Evolutionary conservation across 2,113 vertebrate genomes (phyloP).

Genomic region (Myxocyprinus asiaticus): DNA sequence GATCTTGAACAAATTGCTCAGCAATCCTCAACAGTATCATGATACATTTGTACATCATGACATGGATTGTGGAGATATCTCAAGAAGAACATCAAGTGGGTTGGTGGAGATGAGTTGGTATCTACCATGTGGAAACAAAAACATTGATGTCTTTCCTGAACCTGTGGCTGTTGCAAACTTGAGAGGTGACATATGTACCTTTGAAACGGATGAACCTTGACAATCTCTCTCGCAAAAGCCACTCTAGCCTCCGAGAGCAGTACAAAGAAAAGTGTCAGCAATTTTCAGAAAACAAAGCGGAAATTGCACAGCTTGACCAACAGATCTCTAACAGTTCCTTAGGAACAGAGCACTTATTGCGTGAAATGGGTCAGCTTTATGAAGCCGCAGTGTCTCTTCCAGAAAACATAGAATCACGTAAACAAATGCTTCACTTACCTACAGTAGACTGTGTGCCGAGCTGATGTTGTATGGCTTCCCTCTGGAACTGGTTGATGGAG

Average conservation of each 20-base stretch:
- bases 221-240: conserved; percentile 48
- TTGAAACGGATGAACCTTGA: conserved; percentile 67
- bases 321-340: conserved; percentile 71
- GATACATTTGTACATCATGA: conserved; percentile 72
- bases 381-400: conserved; percentile 68
- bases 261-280: conserved; percentile 60
- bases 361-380: conserved; percentile 82
- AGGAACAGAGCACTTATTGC: conserved; percentile 78
- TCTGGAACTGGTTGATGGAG: conserved; percentile 79
- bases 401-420: not conserved
- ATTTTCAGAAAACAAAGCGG: conserved; percentile 55
- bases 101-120: conserved; percentile 78
- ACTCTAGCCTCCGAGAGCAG: conserved; percentile 48
- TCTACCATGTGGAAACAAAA: conserved; percentile 70
- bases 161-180: conserved; percentile 74
- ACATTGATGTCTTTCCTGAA: conserved; percentile 65
- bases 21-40: conserved; percentile 65
- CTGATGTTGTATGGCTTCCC: conserved; percentile 77
- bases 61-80: conserved; percentile 60
- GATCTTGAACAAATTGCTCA: conserved; percentile 75
- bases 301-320: conserved; percentile 60
- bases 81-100: conserved; percentile 73
- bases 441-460: conserved; percentile 64
- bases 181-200: conserved; percentile 66
- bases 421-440: conserved; percentile 63